A percentile compares a stretch with the other conserved stretches of the same genome.
These are phyloP conservation scores for Vimba vimba DNA, from an alignment of 2,113 vertebrate genomes.

Conservation along the genomic window DNA sequence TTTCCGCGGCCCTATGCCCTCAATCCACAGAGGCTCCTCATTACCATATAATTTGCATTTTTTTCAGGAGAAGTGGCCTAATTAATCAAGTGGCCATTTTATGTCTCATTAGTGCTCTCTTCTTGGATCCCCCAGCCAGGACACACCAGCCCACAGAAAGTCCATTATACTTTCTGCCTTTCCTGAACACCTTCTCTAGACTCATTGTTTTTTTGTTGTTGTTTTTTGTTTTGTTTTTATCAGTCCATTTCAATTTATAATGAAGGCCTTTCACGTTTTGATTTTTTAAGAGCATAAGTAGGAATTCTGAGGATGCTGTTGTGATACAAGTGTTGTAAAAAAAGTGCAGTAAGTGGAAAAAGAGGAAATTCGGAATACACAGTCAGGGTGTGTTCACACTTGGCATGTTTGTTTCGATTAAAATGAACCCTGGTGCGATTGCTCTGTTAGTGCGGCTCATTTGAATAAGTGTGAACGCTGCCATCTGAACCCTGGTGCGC, in stretches of 20 bases:
- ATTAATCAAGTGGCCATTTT: constrained; percentile 75
- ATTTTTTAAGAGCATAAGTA: not conserved
- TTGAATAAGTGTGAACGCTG: no score
- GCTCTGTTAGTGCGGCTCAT: no score
- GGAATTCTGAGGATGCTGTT: no score
- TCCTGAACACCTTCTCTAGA: not conserved
- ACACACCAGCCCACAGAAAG: not conserved
- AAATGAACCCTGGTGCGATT: no score
- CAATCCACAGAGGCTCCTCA: constrained; percentile 40
- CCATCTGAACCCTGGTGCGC: no score
- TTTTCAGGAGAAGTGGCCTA: constrained; percentile 64
- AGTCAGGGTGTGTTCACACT: no score
- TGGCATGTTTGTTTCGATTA: no score
- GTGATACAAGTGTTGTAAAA: no score
- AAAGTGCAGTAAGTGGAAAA: no score
- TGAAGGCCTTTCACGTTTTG: not conserved
- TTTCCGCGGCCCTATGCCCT: constrained; percentile 35
- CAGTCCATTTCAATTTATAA: not conserved
- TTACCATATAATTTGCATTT: constrained; percentile 75
- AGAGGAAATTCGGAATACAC: no score
- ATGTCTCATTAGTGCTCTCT: constrained; percentile 65
- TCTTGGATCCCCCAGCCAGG: constrained; percentile 53
- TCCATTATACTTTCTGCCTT: not conserved
- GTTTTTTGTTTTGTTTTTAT: not conserved
- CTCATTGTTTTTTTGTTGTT: no score